These are phyloP conservation scores for Cantharis rustica DNA, from an alignment of 2,888 invertebrate genomes.

Conservation along the genomic window DNA sequence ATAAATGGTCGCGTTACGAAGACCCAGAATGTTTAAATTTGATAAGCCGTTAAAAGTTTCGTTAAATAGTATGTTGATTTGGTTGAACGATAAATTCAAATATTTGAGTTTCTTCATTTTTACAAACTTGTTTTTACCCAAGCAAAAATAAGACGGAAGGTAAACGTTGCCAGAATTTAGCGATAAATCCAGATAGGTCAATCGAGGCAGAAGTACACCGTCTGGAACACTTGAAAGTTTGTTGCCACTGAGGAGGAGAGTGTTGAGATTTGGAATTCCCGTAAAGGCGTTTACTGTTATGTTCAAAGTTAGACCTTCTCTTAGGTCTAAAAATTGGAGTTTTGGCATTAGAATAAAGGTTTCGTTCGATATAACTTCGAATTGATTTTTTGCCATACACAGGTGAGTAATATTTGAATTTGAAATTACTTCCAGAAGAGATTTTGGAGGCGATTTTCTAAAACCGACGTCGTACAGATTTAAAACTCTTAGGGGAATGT, in stretches of 20 bases:
- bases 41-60: slow-evolving; percentile 60
- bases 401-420: slow-evolving; percentile 59
- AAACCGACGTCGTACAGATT: slow-evolving; percentile 62
- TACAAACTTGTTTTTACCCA: slow-evolving; percentile 59
- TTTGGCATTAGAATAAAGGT: slow-evolving; percentile 62
- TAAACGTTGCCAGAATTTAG: slow-evolving; percentile 57
- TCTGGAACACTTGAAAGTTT: slow-evolving; percentile 60
- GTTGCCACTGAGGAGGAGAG: slow-evolving; percentile 60
- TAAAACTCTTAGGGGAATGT: slow-evolving; percentile 57
- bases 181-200: slow-evolving; percentile 60
- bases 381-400: slow-evolving; percentile 61
- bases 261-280: slow-evolving; percentile 60
- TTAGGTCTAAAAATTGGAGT: slow-evolving; percentile 61
- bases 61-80: slow-evolving; percentile 59
- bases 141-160: slow-evolving; percentile 59
- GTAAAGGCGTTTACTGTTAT: slow-evolving; percentile 59
- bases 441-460: slow-evolving; percentile 57
- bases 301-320: slow-evolving; percentile 58
- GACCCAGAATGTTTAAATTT: slow-evolving; percentile 57
- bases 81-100: slow-evolving; percentile 62
- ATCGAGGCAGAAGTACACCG: slow-evolving; percentile 57
- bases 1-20: slow-evolving; percentile 61
- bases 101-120: slow-evolving; percentile 57
- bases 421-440: slow-evolving; percentile 59
- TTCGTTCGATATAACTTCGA: slow-evolving; percentile 59